Percentiles rank a stretch among this genome's conserved stretches.
These are phyloP conservation scores for Dicrurus megarhynchus DNA, from an alignment of 2,113 vertebrate species.

Conservation along the genomic window DNA sequence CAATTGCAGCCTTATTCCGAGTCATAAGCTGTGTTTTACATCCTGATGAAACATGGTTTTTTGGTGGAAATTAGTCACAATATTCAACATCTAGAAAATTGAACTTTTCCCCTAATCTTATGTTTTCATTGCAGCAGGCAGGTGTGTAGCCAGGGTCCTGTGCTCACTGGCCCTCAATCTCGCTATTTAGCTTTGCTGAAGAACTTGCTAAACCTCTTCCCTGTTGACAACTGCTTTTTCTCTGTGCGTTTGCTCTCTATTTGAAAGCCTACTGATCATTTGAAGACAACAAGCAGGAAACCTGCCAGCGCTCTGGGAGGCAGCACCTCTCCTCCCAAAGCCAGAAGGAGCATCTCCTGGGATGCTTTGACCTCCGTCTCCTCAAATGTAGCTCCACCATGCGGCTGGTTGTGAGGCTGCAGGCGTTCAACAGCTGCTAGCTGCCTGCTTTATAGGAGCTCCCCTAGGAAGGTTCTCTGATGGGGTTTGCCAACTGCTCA, in stretches of 20 bases:
- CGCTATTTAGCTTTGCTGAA: neutral
- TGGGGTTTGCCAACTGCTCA: neutral
- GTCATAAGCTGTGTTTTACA: neutral
- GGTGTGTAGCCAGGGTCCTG: neutral
- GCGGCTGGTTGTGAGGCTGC: neutral
- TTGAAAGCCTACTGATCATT: neutral
- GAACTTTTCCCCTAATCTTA: neutral
- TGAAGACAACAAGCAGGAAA: neutral
- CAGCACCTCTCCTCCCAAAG: neutral
- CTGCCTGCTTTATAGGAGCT: neutral
- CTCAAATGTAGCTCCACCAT: neutral
- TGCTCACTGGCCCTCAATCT: neutral
- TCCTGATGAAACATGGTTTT: neutral
- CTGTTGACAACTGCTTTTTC: neutral
- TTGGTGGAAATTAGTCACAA: neutral
- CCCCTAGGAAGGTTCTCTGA: neutral
- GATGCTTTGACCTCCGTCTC: neutral
- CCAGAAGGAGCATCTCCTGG: neutral
- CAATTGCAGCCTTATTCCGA: neutral
- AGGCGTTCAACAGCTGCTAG: fast-evolving
- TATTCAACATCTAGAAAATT: neutral
- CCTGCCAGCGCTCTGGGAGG: neutral
- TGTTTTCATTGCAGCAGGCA: neutral
- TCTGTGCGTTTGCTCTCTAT: neutral
- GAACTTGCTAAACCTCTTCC: neutral